phyloP scores from a whole-genome alignment of 2,113 vertebrate genomes.

The Microcebus murinus region DNA sequence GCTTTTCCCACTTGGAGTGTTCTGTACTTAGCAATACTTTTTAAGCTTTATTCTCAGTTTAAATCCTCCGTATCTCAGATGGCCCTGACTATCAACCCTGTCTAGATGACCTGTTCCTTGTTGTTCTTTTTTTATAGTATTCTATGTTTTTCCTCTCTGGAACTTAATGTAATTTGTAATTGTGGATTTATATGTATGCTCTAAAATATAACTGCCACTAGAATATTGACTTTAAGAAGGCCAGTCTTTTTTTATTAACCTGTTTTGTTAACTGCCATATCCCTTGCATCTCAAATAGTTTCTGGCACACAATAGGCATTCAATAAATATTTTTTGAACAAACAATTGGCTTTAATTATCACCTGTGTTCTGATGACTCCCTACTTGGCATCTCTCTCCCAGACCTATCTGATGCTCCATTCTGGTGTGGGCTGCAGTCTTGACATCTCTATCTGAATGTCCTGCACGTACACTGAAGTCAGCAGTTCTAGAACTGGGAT shows the following conservation, averaged over 20 bases:
- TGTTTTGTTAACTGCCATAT: background rate
- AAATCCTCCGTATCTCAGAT: background rate
- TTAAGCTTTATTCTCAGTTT: background rate
- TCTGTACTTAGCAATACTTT: background rate
- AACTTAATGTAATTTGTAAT: background rate
- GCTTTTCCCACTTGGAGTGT: background rate
- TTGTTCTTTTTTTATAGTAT: background rate
- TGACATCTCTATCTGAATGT: conserved; percentile 5
- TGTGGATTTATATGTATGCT: background rate
- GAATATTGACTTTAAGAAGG: background rate
- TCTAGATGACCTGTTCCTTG: background rate
- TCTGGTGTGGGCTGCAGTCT: background rate
- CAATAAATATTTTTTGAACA: conserved; percentile 37
- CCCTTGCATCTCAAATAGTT: background rate
- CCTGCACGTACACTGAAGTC: background rate
- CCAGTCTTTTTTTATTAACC: background rate
- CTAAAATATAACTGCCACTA: background rate
- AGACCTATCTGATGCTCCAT: background rate
- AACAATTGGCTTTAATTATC: conserved; percentile 29
- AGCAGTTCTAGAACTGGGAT: conserved; percentile 45
- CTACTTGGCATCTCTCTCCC: background rate
- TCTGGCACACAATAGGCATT: background rate
- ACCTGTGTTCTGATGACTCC: background rate
- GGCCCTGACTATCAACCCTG: background rate
- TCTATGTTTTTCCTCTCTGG: background rate